Conservation (phyloP, 2,888 invertebrate species). For the Rambutsinella grinnellia region DNA sequence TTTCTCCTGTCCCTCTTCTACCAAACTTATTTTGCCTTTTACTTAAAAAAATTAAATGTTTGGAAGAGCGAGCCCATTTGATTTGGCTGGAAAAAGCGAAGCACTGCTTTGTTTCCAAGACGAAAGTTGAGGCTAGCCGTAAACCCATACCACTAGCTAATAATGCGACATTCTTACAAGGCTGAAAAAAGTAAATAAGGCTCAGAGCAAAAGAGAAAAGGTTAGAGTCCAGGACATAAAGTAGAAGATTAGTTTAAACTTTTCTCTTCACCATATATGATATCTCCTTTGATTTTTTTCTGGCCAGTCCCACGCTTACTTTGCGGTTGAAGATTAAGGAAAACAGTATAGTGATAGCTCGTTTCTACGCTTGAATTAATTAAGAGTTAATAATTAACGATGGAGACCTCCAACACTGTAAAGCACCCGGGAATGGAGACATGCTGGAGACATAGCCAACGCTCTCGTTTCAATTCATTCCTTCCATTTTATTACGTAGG, state of each 20-base stretch:
- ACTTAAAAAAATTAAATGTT: no score
- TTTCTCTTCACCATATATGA: slow-evolving; percentile 25
- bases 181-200: neutral
- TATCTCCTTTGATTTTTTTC: slow-evolving; percentile 23
- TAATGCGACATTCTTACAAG: neutral
- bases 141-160: neutral
- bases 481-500: neutral
- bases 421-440: slow-evolving; percentile 1
- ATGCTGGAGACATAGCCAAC: neutral
- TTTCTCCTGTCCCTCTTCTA: neutral
- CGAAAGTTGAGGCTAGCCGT: no score
- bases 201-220: neutral
- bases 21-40: neutral
- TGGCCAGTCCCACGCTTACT: neutral
- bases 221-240: slow-evolving; percentile 26
- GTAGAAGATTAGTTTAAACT: slow-evolving; percentile 52
- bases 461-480: neutral
- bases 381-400: slow-evolving; percentile 60
- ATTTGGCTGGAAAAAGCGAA: slow-evolving; percentile 15
- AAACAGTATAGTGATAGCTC: slow-evolving; percentile 8
- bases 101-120: no score
- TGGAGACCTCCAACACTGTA: slow-evolving; percentile 29
- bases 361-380: slow-evolving; percentile 54
- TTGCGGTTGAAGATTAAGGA: neutral
- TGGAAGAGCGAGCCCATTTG: slow-evolving; percentile 13